Conservation (phyloP, 2,113 vertebrate species). For the Theristicus caerulescens region DNA sequence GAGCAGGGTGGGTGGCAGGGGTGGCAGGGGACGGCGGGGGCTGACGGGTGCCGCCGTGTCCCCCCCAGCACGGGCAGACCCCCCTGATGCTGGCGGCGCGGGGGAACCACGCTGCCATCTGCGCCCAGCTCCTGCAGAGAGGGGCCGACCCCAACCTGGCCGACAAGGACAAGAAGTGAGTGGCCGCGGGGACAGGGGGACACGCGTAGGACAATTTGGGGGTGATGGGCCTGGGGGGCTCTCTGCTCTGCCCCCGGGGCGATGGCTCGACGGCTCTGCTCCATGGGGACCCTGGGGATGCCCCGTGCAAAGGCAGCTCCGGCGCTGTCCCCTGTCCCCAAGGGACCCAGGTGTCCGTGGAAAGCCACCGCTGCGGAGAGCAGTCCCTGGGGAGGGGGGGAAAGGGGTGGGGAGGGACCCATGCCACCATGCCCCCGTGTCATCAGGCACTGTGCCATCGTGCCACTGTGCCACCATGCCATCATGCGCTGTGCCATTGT, state of each 20-base stretch:
- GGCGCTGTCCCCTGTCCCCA: not conserved
- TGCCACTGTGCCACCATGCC: too few relatives aligned
- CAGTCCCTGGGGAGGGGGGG: accelerated
- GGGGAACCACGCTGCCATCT: constrained; percentile 66
- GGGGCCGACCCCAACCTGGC: constrained; percentile 64
- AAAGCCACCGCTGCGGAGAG: not conserved
- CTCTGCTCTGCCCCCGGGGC: not conserved
- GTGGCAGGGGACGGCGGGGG: not conserved
- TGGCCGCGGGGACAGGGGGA: not conserved
- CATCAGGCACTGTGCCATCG: not conserved
- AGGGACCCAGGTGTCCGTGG: not conserved
- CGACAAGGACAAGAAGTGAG: constrained; percentile 71
- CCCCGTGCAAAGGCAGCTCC: not conserved
- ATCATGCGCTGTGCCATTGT: not conserved
- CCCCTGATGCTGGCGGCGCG: constrained; percentile 74
- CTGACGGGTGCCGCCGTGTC: accelerated
- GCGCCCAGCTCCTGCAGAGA: constrained; percentile 71
- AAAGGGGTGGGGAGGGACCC: too few relatives aligned
- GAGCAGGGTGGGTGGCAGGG: not conserved
- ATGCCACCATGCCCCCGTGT: accelerated
- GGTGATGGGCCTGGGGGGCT: not conserved
- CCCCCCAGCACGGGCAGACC: constrained; percentile 68
- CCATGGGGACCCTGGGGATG: not conserved
- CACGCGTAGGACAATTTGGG: not conserved
- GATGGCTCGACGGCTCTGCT: not conserved